phyloP scores from a whole-genome alignment of 2,113 vertebrate genomes.

The Eurystomus gularis region DNA sequence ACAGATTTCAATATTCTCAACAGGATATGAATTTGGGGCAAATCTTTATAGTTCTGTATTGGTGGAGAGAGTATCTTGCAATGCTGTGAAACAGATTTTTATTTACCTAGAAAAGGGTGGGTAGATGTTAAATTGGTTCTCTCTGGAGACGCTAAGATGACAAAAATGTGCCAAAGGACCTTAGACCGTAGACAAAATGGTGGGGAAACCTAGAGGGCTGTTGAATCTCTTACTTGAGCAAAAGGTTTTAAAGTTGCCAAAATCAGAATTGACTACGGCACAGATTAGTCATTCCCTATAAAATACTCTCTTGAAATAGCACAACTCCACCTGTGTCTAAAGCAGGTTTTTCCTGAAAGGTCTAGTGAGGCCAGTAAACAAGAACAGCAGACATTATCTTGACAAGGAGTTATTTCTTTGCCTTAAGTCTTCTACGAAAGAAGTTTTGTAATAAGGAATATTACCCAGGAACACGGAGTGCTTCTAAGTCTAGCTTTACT shows the following conservation, averaged over 20 bases:
- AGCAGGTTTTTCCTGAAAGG: background rate
- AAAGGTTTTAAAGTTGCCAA: background rate
- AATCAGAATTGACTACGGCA: background rate
- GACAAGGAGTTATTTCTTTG: background rate
- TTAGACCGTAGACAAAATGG: background rate
- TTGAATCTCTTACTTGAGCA: background rate
- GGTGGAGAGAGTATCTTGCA: background rate
- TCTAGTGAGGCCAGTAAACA: background rate
- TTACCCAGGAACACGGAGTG: background rate
- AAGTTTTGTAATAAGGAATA: background rate
- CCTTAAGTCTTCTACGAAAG: conserved; percentile 1
- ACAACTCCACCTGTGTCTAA: background rate
- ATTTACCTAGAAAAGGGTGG: background rate
- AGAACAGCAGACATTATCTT: background rate
- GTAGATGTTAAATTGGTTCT: background rate
- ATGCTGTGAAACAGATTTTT: background rate
- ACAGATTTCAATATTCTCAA: background rate
- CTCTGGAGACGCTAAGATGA: background rate
- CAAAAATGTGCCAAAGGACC: background rate
- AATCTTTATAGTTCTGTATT: background rate
- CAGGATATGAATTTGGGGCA: background rate
- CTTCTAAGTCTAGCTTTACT: background rate
- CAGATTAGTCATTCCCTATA: background rate
- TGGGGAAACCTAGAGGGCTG: background rate
- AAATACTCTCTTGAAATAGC: background rate